Evolutionary conservation across 1,140 invertebrate species (phyloP), one percentile per base, ranked within the genome.

Genomic region (Anoplophora glabripennis): DNA sequence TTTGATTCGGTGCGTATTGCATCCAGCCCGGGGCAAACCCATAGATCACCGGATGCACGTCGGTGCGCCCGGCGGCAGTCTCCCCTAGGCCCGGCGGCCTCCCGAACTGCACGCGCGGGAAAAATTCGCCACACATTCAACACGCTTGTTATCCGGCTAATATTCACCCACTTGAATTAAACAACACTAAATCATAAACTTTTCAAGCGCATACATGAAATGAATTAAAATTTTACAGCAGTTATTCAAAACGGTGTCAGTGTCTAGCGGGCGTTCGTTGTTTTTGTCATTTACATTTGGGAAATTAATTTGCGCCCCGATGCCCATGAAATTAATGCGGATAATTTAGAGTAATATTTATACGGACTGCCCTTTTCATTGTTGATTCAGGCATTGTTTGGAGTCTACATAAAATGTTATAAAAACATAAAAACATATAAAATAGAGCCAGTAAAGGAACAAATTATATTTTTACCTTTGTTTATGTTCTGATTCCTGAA

Each of bases 191-290:
- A 65, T 65, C 63, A 65, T 65, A 61, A 65, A 65, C 53, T 65
- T 65, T 65, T 65, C 63, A 65, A 57, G 47, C 45, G 63, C 63
- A 65, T 65, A 62, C 63, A 65, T 44, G 59, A 58, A 65, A 62
- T 65, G 59, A 65, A 65, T 65, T 65, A 65, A 65, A 62, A 62
- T 65, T 65, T 65, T 65, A 65, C 63, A 65, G 59, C 62, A 57
- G 62, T 63, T 63, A 63, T 63, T 63, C 56, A 62, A 62, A 63
- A 54, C 42, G 34, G 55, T 59, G 56, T 59, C 52, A 58, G 56
- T 59, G 58, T 58, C 55, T 63, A 58, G 53, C 51, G 42, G 42
- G 48, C 60, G 54, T 58, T 59, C 54, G 47, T 59, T 62, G 56
- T 63, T 63, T 52, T 63, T 63, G 61, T 63, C 61, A 54, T 63